Percentiles rank a stretch among this genome's conserved stretches.
Conservation (phyloP, 2,797 vertebrate species). For the Naso thynnoides region DNA sequence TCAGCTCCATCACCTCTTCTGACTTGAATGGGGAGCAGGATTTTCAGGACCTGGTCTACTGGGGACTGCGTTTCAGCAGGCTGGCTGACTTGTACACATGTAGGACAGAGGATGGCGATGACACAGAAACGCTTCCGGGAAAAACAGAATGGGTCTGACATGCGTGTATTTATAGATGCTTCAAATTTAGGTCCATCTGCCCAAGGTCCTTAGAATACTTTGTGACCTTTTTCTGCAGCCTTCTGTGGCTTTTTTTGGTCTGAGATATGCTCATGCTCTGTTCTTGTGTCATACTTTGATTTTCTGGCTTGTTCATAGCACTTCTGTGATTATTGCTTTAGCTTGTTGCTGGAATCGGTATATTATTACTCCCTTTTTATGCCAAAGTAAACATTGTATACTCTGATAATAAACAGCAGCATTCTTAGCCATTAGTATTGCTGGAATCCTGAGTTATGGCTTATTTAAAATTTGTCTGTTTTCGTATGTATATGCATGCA, state of each 20-base stretch:
- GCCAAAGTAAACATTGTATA: background rate
- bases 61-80: conserved; percentile 91
- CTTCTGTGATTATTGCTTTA: too few species aligned
- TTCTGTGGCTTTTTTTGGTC: background rate
- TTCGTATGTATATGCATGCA: too few species aligned
- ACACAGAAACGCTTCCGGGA: conserved; percentile 68
- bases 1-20: conserved; percentile 89
- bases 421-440: background rate
- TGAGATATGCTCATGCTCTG: background rate
- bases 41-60: conserved; percentile 87
- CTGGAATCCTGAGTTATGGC: background rate
- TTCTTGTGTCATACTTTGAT: background rate
- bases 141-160: conserved; percentile 72
- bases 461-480: background rate
- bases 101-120: conserved; percentile 56
- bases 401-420: conserved; percentile 7
- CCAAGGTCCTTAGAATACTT: background rate
- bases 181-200: conserved; percentile 11
- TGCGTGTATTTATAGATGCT: conserved; percentile 4
- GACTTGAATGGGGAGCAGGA: conserved; percentile 89
- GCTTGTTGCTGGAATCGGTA: background rate
- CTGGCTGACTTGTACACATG: conserved; percentile 87
- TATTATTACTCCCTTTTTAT: background rate
- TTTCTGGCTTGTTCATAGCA: background rate
- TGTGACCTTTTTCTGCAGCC: conserved; percentile 12